A percentile compares a stretch with the other conserved stretches of the same genome.
phyloP scores from a whole-genome alignment of 1,140 invertebrate genomes.

The Melipona quadrifasciata region DNA sequence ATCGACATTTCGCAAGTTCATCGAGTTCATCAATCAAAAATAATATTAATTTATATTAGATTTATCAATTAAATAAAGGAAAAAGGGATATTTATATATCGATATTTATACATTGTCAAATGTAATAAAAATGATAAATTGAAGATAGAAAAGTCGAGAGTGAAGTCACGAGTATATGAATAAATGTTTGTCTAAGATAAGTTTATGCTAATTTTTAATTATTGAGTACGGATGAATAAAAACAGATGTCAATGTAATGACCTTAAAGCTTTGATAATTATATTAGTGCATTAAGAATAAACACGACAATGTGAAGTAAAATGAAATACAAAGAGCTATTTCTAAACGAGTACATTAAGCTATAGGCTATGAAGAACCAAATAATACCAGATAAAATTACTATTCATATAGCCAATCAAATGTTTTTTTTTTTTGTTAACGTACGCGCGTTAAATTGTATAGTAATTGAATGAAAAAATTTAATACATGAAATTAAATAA shows the following conservation, averaged over 20 bases:
- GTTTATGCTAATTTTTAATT: background rate
- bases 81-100: background rate
- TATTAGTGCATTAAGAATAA: slow-evolving; percentile 34
- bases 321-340: slow-evolving; percentile 7
- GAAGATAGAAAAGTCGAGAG: background rate
- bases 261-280: slow-evolving; percentile 35
- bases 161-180: too few relatives aligned
- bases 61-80: background rate
- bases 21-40: background rate
- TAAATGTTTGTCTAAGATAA: background rate
- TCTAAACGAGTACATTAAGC: background rate
- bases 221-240: background rate
- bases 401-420: background rate
- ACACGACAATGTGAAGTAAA: slow-evolving; percentile 12
- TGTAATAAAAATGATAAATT: background rate
- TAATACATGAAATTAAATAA: background rate
- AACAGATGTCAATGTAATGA: slow-evolving; percentile 20
- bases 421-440: slow-evolving; percentile 4
- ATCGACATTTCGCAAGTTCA: background rate
- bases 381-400: background rate
- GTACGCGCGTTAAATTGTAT: background rate
- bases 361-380: background rate
- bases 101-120: background rate
- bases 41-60: background rate
- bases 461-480: background rate